Base-by-base conservation (phyloP, 1,140 invertebrate genomes). In the Cotesia vestalis region DNA sequence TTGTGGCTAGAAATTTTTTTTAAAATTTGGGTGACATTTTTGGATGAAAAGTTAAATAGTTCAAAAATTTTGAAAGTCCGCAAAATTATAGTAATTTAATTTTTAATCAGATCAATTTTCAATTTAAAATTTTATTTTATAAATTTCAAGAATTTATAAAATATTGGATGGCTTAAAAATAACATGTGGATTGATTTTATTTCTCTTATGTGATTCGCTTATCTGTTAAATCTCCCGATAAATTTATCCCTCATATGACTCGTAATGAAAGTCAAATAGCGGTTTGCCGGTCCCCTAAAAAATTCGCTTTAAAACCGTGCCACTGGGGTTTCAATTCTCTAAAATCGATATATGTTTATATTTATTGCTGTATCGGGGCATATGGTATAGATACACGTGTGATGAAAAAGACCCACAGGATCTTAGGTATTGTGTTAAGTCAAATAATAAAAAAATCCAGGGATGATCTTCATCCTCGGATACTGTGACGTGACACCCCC, bases 231-330 rank as follows among this genome's bases (percentile, higher is more conserved):
- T 73, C 74, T 71, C 38, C 62, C 63, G 71, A 75, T 75, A 75
- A 75, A 75, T 75, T 72, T 75, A 52, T 55, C 73, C 74, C 75
- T 76, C 73, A 75, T 78, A 79, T 82, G 81, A 84, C 82, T 82
- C 78, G 82, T 85, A 85, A 86, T 86, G 84, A 86, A 86, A 86
- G 85, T 86, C 84, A 86, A 86, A 86, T 86, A 85, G 83, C 79
- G 82, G 82, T 84, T 82, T 80, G 80, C 81, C 81, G 38, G 4
- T 52, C 52, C 69, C 69, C 62, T 35, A 71, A 71, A 69, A 71
- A 52, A 51, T 8, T 20, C 17, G 40, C 61, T 63, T 71, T 71
- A 63, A 71, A 71, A 63, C 52, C 69, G 27, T 57, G 20, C 40
- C 11, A 46, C 11, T 46, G 40, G 40, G 40, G 40, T 46, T 46